phyloP scores from a whole-genome alignment of 2,888 invertebrate species.

The Cybosia mesomella region DNA sequence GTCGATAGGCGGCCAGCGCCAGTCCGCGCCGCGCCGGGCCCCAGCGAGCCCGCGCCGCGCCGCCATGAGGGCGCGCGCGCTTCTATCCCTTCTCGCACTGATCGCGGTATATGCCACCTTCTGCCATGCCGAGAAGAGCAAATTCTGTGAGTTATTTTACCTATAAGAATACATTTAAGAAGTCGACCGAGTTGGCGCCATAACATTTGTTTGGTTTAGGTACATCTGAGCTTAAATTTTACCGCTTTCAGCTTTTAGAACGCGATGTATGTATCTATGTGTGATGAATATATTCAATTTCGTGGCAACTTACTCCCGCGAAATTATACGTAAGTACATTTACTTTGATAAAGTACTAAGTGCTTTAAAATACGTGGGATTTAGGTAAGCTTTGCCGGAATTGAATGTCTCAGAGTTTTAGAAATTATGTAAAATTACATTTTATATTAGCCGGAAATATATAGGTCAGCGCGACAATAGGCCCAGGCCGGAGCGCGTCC shows the following conservation, averaged over 20 bases:
- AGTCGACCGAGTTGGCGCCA: not conserved
- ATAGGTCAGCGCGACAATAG: constrained; percentile 81
- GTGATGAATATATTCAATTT: constrained; percentile 25
- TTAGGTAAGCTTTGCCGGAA: constrained; percentile 41
- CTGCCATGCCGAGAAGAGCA: constrained; percentile 83
- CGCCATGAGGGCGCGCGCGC: constrained; percentile 81
- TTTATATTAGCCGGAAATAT: constrained; percentile 69
- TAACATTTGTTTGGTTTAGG: not conserved
- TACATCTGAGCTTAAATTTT: constrained; percentile 12
- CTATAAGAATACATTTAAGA: constrained; percentile 18
- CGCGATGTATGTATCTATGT: constrained; percentile 7
- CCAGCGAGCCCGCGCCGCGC: constrained; percentile 76
- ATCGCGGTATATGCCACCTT: constrained; percentile 70
- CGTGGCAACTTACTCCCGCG: constrained; percentile 31
- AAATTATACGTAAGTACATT: constrained; percentile 9
- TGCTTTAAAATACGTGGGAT: constrained; percentile 27
- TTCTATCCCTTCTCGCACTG: constrained; percentile 70
- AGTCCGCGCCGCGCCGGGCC: constrained; percentile 72
- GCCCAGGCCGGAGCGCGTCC: constrained; percentile 60
- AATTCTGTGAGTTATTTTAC: constrained; percentile 80
- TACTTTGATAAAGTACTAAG: constrained; percentile 30
- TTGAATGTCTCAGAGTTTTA: constrained; percentile 37
- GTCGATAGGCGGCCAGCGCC: constrained; percentile 58
- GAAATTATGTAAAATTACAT: constrained; percentile 54
- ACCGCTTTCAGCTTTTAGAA: constrained; percentile 18